A percentile compares a stretch with the other conserved stretches of the same genome.
Conservation (phyloP, 1,140 invertebrate species). For the Galleria mellonella region DNA sequence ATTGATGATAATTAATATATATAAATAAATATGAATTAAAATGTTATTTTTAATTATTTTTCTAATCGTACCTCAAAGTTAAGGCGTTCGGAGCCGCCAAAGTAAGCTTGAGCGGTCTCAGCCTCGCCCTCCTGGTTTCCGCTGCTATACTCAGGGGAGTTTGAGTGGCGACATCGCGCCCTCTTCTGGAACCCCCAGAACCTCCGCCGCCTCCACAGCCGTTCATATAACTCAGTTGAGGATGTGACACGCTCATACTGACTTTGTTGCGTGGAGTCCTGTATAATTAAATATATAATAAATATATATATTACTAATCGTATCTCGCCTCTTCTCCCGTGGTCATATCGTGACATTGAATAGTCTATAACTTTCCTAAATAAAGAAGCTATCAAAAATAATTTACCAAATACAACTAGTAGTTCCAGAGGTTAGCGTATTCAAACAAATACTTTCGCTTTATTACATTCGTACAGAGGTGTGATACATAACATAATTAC, state of each 20-base stretch:
- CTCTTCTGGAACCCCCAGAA: conserved; percentile 22
- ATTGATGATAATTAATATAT: too few relatives aligned
- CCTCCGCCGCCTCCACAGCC: conserved; percentile 56
- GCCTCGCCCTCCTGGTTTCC: conserved; percentile 79
- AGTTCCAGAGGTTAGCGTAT: too few relatives aligned
- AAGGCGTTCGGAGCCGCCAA: conserved; percentile 77
- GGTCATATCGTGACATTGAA: too few relatives aligned
- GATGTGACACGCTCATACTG: conserved; percentile 71
- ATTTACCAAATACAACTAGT: too few relatives aligned
- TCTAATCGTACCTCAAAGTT: conserved; percentile 73
- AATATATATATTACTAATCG: neutral
- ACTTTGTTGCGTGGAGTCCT: conserved; percentile 54
- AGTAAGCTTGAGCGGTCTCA: conserved; percentile 79
- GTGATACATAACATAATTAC: too few relatives aligned
- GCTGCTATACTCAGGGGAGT: conserved; percentile 80
- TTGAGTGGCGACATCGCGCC: conserved; percentile 79
- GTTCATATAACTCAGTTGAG: conserved; percentile 77
- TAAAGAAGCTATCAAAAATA: too few relatives aligned
- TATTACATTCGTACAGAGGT: too few relatives aligned
- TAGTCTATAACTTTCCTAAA: too few relatives aligned
- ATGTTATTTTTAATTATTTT: too few relatives aligned
- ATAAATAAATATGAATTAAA: too few relatives aligned
- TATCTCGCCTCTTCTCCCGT: neutral
- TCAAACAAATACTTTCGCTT: too few relatives aligned
- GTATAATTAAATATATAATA: conserved; percentile 2